Conservation (phyloP, 2,888 invertebrate genomes). For the Phyto melanocephala region DNA sequence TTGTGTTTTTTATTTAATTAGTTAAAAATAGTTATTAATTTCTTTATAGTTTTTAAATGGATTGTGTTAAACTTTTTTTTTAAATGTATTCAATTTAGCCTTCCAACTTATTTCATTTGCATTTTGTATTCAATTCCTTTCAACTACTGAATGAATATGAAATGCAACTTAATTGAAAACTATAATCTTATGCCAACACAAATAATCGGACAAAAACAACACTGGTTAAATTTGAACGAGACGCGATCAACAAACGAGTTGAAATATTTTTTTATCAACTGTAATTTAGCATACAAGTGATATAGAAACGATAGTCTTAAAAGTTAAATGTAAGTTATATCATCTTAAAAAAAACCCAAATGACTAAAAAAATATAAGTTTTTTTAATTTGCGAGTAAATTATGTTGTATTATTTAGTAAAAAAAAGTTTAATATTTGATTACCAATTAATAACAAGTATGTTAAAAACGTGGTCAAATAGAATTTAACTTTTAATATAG, state of each 20-base stretch:
- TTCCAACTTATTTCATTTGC: too few species aligned
- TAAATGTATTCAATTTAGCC: too few species aligned
- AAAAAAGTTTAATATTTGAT: too few species aligned
- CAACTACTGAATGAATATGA: background rate
- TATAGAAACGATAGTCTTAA: background rate
- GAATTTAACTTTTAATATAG: background rate
- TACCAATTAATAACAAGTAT: background rate
- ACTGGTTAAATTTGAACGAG: background rate
- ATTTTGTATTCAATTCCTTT: background rate
- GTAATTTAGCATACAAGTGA: constrained; percentile 11
- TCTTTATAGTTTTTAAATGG: too few species aligned
- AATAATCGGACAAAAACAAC: background rate
- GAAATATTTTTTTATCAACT: constrained; percentile 7
- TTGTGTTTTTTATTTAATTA: too few species aligned
- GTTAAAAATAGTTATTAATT: too few species aligned
- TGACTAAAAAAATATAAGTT: background rate
- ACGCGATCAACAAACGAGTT: background rate
- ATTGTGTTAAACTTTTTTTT: too few species aligned
- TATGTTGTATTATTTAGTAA: constrained; percentile 1
- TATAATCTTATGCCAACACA: constrained; percentile 47
- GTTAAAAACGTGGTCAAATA: background rate
- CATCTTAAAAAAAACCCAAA: constrained; percentile 15
- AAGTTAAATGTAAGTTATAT: constrained; percentile 29
- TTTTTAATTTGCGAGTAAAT: background rate
- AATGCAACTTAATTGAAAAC: constrained; percentile 43